Base-by-base conservation (phyloP, 2,113 vertebrate species). In the Gymnogyps californianus region DNA sequence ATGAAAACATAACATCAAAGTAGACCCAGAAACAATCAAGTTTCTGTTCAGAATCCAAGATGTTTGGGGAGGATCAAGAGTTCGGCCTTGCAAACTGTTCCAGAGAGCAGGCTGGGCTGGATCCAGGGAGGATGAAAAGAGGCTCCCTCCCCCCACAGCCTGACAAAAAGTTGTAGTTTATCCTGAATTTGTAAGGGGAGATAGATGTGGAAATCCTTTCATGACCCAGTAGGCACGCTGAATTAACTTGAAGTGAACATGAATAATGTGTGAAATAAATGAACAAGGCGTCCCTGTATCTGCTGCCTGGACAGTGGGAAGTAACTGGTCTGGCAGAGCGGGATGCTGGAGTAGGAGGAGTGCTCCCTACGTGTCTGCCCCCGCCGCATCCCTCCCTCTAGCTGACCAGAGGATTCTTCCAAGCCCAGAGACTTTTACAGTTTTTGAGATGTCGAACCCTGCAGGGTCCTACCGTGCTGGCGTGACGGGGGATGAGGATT, bases 291-390 rank as follows among this genome's bases (percentile, higher is more conserved):
- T 6, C 24, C 29, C 7, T 1, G 0, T 32, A 13, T 29, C 38
- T 69, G 18, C 85, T 76, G 79, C 75, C 13, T 2, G 25, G 79
- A 10, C 52, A 46, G 38, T 0, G 20, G 79, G 57, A 3, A 34
- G 85, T 8, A n/a, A 5, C 46, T 24, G 49, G 4, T 15, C 36
- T 0, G 0, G 61, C 22, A 7, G 77, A n/a, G n/a, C 0, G 0
- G 83, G 83, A 34, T n/a, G 46, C n/a, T 22, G 7, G 70, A 51
- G 57, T 3, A 2, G 47, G 61, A 21, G 20, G 20, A 24, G 29
- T 4, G 11, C 24, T 90, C n/a, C 64, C 71, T 54, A 5, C 0
- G 0, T 1, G 0, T 34, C 57, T 52, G 25, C 31, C 32, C 29
- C 15, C 6, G 17, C 26, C 1, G 7, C 19, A 15, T 55, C 29